These are phyloP conservation scores for Caenorhabditis zanzibari DNA, from an alignment of 2,888 invertebrate genomes.

Conservation along the genomic window DNA sequence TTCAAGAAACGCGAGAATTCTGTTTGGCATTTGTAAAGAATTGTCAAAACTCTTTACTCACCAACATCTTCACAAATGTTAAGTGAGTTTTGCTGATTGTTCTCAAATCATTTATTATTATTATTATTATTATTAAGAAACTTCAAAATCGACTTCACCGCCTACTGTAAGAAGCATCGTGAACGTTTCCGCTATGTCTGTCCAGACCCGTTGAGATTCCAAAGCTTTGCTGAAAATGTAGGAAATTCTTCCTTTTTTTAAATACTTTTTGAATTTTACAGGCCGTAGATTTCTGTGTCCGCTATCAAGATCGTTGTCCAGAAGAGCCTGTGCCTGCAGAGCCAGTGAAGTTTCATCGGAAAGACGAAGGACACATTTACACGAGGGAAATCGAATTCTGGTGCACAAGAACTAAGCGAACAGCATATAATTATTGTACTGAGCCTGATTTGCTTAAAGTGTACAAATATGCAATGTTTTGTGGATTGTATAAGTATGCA, in stretches of 20 bases:
- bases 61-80: slow-evolving; percentile 71
- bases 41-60: slow-evolving; percentile 63
- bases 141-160: slow-evolving; percentile 68
- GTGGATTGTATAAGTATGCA: slow-evolving; percentile 67
- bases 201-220: slow-evolving; percentile 72
- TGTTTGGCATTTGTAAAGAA: slow-evolving; percentile 73
- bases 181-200: slow-evolving; percentile 73
- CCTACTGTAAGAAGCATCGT: slow-evolving; percentile 68
- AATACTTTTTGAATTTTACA: too few relatives aligned
- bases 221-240: slow-evolving; percentile 70
- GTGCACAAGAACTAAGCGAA: slow-evolving; percentile 65
- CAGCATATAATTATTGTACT: slow-evolving; percentile 72
- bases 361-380: slow-evolving; percentile 72
- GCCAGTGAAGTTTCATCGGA: slow-evolving; percentile 66
- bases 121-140: too few relatives aligned
- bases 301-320: slow-evolving; percentile 72
- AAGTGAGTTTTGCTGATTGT: slow-evolving; percentile 42
- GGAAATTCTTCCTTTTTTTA: not conserved
- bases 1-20: slow-evolving; percentile 71
- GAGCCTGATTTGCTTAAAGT: slow-evolving; percentile 71
- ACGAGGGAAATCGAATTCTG: slow-evolving; percentile 69
- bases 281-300: slow-evolving; percentile 73
- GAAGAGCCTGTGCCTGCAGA: slow-evolving; percentile 62
- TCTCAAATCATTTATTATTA: too few relatives aligned
- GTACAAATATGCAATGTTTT: slow-evolving; percentile 66